Evolutionary conservation across 2,888 invertebrate species (phyloP), one percentile per base, ranked within the genome.

Genomic region (Melieria crassipennis): DNA sequence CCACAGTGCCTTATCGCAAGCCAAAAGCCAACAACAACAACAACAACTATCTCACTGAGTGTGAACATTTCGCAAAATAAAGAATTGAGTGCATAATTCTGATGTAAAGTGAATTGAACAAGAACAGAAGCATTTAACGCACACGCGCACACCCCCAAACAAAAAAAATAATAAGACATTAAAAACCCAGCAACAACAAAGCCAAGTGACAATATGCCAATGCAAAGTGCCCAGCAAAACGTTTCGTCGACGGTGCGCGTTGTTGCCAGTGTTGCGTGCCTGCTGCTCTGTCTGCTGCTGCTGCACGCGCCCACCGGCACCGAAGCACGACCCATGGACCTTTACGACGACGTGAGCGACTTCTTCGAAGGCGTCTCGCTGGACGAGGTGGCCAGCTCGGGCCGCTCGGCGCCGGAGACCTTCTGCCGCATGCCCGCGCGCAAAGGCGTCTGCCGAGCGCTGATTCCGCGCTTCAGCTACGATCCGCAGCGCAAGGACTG

Each of bases 401-500:
- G 77, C 0, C 80, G 83, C 61, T 77, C 78, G 11, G 81, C 82
- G 71, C 84, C 85, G 47, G 84, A 85, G 73, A 82, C 81, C 69
- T 85, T 85, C 74, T 85, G 85, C 60, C 82, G 84, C 70, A 85
- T 85, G 85, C 85, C 85, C 3, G 84, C 84, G 0, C 81, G 86
- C 46, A 86, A 86, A 66, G 87, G 87, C 7, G 85, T 87, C n/a
- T 87, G 87, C 55, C 83, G 87, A 0, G 87, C 87, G 0, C 72
- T 87, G 4, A 86, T 87, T 61, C 86, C 86, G 1, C 82, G 87
- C 66, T 87, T 84, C 84, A 85, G 88, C 69, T 90, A 89, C 80
- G 88, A 89, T 80, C 85, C 87, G 1, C 79, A 81, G 64, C 82
- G 83, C 56, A 87, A 86, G 72, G 85, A 87, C 68, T 90, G 90